Base-by-base conservation (phyloP, 2,888 invertebrate species). In the Imbricaverruca yamaguchii region DNA sequence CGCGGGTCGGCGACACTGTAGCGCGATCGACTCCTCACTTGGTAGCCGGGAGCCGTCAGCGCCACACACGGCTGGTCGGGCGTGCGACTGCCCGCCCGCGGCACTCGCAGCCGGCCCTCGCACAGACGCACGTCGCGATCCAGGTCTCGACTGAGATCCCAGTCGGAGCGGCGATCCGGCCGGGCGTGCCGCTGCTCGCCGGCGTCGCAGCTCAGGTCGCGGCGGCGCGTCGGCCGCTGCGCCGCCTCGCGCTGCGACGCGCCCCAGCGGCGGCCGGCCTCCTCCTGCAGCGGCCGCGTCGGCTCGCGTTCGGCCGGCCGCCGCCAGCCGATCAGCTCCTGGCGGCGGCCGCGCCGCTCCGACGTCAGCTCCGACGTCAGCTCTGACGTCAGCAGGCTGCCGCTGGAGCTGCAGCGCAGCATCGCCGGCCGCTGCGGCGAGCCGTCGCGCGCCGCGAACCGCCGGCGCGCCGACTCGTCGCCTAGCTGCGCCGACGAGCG, bases 1-100 rank as follows among this genome's bases (percentile, higher is more conserved):
- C 67, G 21, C 23, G 67, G 67, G 67, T 67, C 67, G 25, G 67
- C 67, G 12, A 67, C 67, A 25, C 67, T 67, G 67, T 67, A 67
- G 23, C 67, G 67, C 23, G 67, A 67, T 11, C 67, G 23, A 12
- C 67, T 21, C 67, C 67, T 23, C 11, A 11, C 25, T 11, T 67
- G 23, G 25, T 9, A 12, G 67, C 67, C 67, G 67, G 23, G 21
- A 10, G 10, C 63, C 9, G 63, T 10, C 8, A 1, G 18, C 63
- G n/a, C 12, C 67, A 25, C 12, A 23, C 67, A 23, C 67, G n/a
- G 67, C 67, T 67, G n/a, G 63, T 63, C 67, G 23, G 67, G 67
- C 11, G 67, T 67, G 67, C 67, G 67, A 25, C 67, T 25, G 67
- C 67, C 67, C 23, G 23, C 10, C 12, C 23, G 67, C 63, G 15